Percentiles rank a stretch among this genome's conserved stretches.
These are phyloP conservation scores for Thaumetopoea pityocampa DNA, from an alignment of 1,140 invertebrate genomes.

Conservation along the genomic window DNA sequence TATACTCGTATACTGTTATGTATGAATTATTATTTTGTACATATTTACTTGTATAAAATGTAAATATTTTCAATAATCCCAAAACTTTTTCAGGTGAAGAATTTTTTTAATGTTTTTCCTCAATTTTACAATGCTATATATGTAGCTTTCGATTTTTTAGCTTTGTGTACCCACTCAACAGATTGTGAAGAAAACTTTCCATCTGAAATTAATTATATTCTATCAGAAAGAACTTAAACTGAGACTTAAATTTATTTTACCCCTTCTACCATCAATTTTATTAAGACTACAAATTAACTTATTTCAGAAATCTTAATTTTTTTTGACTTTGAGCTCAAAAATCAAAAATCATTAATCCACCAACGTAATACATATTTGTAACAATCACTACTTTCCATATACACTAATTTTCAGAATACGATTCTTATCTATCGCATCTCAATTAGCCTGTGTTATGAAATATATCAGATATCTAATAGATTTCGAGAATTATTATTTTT, in stretches of 20 bases:
- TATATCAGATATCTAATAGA: too few species aligned
- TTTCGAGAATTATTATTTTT: too few species aligned
- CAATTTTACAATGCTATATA: conserved; percentile 46
- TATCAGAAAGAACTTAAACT: not conserved
- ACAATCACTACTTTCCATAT: too few species aligned
- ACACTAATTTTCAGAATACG: too few species aligned
- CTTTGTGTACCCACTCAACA: conserved; percentile 57
- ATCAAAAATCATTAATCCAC: too few species aligned
- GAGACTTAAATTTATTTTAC: not conserved
- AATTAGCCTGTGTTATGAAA: too few species aligned
- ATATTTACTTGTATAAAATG: conserved; percentile 19
- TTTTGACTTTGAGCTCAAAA: too few species aligned
- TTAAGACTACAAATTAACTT: too few species aligned
- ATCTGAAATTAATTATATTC: not conserved
- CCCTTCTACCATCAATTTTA: too few species aligned
- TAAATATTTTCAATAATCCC: conserved; percentile 24
- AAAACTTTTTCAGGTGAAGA: conserved; percentile 62
- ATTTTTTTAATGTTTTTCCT: conserved; percentile 30
- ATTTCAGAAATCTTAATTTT: too few species aligned
- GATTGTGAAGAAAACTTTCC: conserved; percentile 49
- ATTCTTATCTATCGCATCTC: too few species aligned
- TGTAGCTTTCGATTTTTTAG: conserved; percentile 60
- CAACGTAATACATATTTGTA: too few species aligned
- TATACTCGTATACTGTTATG: conserved; percentile 22
- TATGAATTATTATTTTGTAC: conserved; percentile 17